Evolutionary conservation across 2,113 vertebrate genomes (phyloP).

Genomic region (Serilophus lunatus): DNA sequence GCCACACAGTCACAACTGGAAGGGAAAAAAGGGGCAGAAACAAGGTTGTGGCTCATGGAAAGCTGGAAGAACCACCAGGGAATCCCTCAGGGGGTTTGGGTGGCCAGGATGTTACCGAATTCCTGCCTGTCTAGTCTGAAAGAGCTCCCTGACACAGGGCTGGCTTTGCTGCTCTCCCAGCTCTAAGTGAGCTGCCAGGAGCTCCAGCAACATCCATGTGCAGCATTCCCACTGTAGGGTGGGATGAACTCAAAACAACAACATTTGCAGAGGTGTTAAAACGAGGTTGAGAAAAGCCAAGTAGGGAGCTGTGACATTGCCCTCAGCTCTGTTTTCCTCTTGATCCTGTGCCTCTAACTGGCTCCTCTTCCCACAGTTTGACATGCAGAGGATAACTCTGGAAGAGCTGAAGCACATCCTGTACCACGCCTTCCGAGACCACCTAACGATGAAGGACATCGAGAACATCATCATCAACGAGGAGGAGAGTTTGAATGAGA

Average conservation of each 20-base stretch:
- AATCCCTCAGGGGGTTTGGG: neutral
- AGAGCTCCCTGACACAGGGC: neutral
- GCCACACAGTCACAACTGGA: fast-evolving
- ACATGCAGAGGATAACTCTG: constrained; percentile 97
- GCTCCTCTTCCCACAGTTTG: constrained; percentile 81
- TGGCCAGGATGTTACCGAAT: neutral
- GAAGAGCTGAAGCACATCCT: constrained; percentile 98
- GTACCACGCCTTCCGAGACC: constrained; percentile 96
- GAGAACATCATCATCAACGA: constrained; percentile 99
- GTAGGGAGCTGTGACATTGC: neutral
- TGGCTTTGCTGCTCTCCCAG: neutral
- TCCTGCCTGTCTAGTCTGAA: neutral
- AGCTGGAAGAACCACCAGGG: neutral
- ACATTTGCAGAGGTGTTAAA: neutral
- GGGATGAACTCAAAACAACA: neutral
- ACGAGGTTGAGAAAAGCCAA: neutral
- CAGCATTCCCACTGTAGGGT: neutral
- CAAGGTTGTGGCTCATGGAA: neutral
- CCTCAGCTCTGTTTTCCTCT: neutral
- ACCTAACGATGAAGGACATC: constrained; percentile 99
- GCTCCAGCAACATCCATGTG: neutral
- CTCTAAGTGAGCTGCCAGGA: neutral
- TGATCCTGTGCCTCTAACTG: neutral
- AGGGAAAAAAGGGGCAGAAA: neutral
- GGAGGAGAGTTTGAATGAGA: constrained; percentile 96